Conservation (phyloP, 2,888 invertebrate genomes). For the Melikaiella ostensackeni region DNA sequence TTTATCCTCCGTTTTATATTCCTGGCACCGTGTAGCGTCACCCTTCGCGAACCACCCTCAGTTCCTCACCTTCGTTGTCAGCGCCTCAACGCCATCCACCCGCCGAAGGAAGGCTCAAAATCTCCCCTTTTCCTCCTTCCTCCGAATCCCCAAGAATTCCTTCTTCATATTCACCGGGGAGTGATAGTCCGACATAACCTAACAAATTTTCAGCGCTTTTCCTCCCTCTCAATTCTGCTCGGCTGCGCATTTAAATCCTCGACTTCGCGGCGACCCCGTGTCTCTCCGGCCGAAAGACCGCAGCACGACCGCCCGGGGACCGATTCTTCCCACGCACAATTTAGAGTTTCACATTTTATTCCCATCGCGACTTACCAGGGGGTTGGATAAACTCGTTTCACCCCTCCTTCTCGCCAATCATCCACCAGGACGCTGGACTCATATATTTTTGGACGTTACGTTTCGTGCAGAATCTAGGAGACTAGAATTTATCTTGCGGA, state of each 20-base stretch:
- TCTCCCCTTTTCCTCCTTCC: conserved; percentile 47
- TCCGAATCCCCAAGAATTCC: conserved; percentile 64
- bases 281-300: conserved; percentile 52
- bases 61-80: conserved; percentile 45
- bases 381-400: conserved; percentile 69
- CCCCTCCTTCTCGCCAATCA: conserved; percentile 61
- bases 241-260: conserved; percentile 75
- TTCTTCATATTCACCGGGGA: conserved; percentile 75
- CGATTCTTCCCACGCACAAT: conserved; percentile 77
- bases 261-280: conserved; percentile 59
- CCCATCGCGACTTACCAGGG: conserved; percentile 70
- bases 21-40: conserved; percentile 65
- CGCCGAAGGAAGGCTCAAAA: conserved; percentile 40
- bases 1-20: conserved; percentile 72
- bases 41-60: conserved; percentile 46
- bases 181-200: conserved; percentile 72
- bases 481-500: not conserved
- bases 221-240: conserved; percentile 58
- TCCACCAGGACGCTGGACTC: conserved; percentile 48
- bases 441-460: not conserved
- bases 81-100: conserved; percentile 26
- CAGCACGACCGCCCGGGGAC: conserved; percentile 68
- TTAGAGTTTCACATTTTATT: conserved; percentile 77
- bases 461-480: not conserved
- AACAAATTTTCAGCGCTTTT: conserved; percentile 70